Conservation (phyloP, 2,888 invertebrate genomes). For the Dryocosmus kuriphilus region DNA sequence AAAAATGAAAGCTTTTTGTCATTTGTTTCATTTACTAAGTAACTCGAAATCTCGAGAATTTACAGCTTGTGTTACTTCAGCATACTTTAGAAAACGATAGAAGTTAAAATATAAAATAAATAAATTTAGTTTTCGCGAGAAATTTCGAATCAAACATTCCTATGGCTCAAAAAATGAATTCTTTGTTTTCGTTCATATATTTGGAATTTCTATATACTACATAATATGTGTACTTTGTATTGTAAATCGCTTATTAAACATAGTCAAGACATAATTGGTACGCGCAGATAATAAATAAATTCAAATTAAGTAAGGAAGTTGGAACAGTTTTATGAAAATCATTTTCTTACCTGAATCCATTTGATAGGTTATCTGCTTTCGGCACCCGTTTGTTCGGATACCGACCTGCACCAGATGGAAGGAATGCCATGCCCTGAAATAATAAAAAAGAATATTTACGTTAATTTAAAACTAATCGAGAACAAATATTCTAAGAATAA, state of each 20-base stretch:
- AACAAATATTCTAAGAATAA: neutral
- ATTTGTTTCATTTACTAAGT: too few species aligned
- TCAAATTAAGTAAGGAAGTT: neutral
- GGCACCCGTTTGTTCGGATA: neutral
- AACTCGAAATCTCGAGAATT: too few species aligned
- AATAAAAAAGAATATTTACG: neutral
- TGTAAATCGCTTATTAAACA: neutral
- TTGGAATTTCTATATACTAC: too few species aligned
- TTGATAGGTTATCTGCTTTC: slow-evolving; percentile 1
- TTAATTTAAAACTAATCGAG: neutral
- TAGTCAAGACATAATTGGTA: neutral
- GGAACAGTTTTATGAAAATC: neutral
- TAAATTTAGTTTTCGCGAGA: too few species aligned
- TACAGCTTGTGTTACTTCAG: too few species aligned
- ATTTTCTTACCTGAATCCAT: slow-evolving; percentile 9
- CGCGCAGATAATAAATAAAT: neutral
- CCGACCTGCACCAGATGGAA: neutral
- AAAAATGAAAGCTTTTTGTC: too few species aligned
- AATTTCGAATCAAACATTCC: too few species aligned
- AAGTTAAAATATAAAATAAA: too few species aligned
- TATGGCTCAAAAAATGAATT: too few species aligned
- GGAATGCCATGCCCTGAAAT: slow-evolving; percentile 8
- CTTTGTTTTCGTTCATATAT: too few species aligned
- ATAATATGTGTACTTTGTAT: too few species aligned
- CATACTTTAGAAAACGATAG: too few species aligned